Percentiles rank a stretch among this genome's conserved stretches.
Evolutionary conservation across 2,113 vertebrate genomes (phyloP).

Genomic region (Siniperca chuatsi): DNA sequence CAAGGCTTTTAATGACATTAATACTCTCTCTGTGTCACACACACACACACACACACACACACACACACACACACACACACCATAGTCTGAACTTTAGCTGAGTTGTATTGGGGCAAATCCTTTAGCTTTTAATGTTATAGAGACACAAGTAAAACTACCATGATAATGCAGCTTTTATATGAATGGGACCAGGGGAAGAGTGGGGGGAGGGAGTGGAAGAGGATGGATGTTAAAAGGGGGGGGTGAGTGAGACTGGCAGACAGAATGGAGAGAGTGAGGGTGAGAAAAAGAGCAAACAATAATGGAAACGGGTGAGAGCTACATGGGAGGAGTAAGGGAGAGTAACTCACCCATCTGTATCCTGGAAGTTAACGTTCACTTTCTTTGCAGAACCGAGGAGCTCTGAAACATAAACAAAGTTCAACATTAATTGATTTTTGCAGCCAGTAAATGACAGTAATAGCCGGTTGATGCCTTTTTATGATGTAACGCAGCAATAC

Average conservation of each 20-base stretch:
- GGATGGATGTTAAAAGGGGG: slow-evolving; percentile 1
- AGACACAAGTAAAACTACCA: slow-evolving; percentile 19
- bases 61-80: neutral
- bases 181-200: slow-evolving; percentile 7
- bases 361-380: slow-evolving; percentile 87
- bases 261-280: neutral
- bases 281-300: neutral
- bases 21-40: neutral
- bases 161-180: slow-evolving; percentile 40
- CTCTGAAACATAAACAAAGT: slow-evolving; percentile 75
- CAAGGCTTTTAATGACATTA: slow-evolving; percentile 30
- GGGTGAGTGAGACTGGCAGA: neutral
- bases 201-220: neutral
- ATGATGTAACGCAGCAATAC: neutral
- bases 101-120: slow-evolving; percentile 52
- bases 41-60: neutral
- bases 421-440: slow-evolving; percentile 28
- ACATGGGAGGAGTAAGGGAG: neutral
- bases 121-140: slow-evolving; percentile 25
- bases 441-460: neutral
- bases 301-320: neutral
- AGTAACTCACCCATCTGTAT: slow-evolving; percentile 84
- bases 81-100: slow-evolving; percentile 5
- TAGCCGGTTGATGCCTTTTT: neutral
- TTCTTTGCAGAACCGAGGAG: slow-evolving; percentile 86